Conservation (phyloP, 1,140 invertebrate species). For the Drosophila bocqueti region DNA sequence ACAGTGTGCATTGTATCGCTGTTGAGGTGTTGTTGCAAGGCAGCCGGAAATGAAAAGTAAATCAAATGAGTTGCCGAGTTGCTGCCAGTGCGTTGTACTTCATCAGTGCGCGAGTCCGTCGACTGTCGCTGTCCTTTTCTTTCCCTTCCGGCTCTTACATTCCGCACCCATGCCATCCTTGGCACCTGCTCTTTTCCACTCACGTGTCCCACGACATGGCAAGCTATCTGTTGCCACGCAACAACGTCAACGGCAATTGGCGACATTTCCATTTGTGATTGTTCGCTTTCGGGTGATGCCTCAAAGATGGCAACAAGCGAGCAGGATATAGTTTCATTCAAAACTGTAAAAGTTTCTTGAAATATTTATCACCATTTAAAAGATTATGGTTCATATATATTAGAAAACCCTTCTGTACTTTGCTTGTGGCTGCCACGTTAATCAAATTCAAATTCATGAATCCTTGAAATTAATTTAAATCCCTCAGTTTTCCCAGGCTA, state of each 20-base stretch:
- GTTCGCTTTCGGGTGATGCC: slow-evolving; percentile 38
- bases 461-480: slow-evolving; percentile 1
- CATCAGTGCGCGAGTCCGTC: slow-evolving; percentile 60
- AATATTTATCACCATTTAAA: background rate
- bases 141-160: background rate
- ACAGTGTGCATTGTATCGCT: slow-evolving; percentile 50
- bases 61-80: slow-evolving; percentile 77
- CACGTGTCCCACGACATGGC: slow-evolving; percentile 10
- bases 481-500: background rate
- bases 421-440: background rate
- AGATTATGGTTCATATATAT: no score
- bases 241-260: slow-evolving; percentile 50
- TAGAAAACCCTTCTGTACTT: no score
- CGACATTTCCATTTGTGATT: slow-evolving; percentile 65
- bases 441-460: background rate
- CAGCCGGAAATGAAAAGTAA: slow-evolving; percentile 84
- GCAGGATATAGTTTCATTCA: background rate
- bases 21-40: slow-evolving; percentile 56
- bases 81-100: slow-evolving; percentile 62
- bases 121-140: slow-evolving; percentile 29
- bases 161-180: background rate
- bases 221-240: slow-evolving; percentile 39
- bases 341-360: background rate
- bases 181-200: background rate
- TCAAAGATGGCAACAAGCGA: background rate